Percentiles rank a stretch among this genome's conserved stretches.
Conservation (phyloP, 2,888 invertebrate genomes). For the Empis livida region DNA sequence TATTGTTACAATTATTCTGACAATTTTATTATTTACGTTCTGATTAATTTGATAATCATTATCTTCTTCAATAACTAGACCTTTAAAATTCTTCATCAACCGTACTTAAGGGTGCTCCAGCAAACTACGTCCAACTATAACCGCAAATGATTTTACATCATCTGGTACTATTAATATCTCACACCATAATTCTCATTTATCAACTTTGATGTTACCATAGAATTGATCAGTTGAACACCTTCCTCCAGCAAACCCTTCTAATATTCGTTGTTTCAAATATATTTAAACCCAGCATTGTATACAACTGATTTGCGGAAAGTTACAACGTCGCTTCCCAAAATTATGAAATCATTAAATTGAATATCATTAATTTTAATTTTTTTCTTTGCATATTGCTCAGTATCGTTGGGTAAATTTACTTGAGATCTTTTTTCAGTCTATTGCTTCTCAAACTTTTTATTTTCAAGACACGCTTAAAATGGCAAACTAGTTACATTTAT, state of each 20-base stretch:
- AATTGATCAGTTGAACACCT: too few species aligned
- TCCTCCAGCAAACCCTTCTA: constrained; percentile 5
- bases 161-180: constrained; percentile 3
- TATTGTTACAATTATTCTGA: too few species aligned
- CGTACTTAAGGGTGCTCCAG: constrained; percentile 4
- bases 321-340: constrained; percentile 3
- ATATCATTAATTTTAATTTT: constrained; percentile 1
- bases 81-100: neutral
- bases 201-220: constrained; percentile 1
- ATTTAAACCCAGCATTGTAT: neutral
- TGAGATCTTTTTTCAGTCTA: neutral
- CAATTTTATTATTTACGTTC: too few species aligned
- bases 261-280: neutral
- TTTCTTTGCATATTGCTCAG: neutral
- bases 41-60: too few species aligned
- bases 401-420: neutral
- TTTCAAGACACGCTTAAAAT: neutral
- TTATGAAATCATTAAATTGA: neutral
- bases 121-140: constrained; percentile 3
- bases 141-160: constrained; percentile 1
- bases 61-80: too few species aligned
- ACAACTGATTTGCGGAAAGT: neutral
- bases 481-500: constrained; percentile 1
- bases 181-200: constrained; percentile 1
- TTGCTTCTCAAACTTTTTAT: neutral